Conservation (phyloP, 2,797 vertebrate genomes). For the Tamandua tetradactyla region DNA sequence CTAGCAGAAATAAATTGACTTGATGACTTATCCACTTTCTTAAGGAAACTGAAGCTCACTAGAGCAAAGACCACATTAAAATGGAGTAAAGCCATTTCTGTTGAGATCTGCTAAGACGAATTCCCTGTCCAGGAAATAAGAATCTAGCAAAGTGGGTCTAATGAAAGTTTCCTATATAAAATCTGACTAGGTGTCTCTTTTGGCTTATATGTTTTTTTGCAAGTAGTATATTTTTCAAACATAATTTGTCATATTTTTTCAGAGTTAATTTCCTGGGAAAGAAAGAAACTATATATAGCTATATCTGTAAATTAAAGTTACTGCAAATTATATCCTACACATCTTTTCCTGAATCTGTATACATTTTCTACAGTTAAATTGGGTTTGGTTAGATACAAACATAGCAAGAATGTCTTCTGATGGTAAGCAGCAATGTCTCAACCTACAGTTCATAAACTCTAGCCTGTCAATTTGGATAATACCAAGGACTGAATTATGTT, state of each 20-base stretch:
- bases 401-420: neutral
- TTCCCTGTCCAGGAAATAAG: neutral
- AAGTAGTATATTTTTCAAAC: neutral
- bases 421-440: neutral
- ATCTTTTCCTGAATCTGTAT: neutral
- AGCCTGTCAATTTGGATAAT: neutral
- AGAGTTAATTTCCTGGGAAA: neutral
- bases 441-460: neutral
- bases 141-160: constrained; percentile 20
- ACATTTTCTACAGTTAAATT: neutral
- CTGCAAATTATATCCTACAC: neutral
- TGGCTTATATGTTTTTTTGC: neutral
- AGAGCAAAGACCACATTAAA: neutral
- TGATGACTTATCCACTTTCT: neutral
- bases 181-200: neutral
- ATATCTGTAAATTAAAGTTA: neutral
- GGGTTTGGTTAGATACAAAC: neutral
- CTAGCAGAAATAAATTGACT: neutral
- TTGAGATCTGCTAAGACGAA: neutral
- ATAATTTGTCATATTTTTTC: neutral
- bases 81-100: neutral
- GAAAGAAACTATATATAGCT: neutral
- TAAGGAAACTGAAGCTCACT: neutral
- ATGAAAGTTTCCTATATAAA: neutral
- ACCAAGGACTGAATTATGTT: neutral